phyloP scores from a whole-genome alignment of 2,797 vertebrate species.

The Hemitrygon akajei region DNA sequence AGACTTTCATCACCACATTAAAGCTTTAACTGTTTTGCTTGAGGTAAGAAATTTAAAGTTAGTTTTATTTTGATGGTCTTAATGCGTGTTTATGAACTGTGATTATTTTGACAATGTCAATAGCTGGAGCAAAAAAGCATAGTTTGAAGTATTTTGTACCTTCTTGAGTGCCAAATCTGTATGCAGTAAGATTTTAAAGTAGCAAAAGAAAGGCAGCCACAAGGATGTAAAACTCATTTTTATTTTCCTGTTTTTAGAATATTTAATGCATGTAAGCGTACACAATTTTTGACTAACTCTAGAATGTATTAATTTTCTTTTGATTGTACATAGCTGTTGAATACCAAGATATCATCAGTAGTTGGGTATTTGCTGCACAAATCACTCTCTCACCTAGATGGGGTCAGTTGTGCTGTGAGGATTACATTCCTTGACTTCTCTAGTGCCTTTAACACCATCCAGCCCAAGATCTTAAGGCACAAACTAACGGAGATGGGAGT shows the following conservation, averaged over 20 bases:
- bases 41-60: slow-evolving; percentile 64
- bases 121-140: not conserved
- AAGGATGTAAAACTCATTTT: too few relatives aligned
- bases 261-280: too few relatives aligned
- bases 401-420: too few relatives aligned
- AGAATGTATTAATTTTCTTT: too few relatives aligned
- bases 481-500: too few relatives aligned
- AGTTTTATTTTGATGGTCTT: not conserved
- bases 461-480: too few relatives aligned
- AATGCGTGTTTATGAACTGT: not conserved
- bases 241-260: too few relatives aligned
- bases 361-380: not conserved
- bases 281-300: too few relatives aligned
- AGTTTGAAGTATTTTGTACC: not conserved
- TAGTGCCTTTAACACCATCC: too few relatives aligned
- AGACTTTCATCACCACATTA: slow-evolving; percentile 94
- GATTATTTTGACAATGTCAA: not conserved
- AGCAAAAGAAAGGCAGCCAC: too few relatives aligned
- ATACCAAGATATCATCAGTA: not conserved
- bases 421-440: too few relatives aligned
- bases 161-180: not conserved
- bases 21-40: slow-evolving; percentile 83
- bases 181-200: not conserved
- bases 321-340: not conserved
- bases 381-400: too few relatives aligned